Base-by-base conservation (phyloP, 2,888 invertebrate species). In the Nasonia oneida region DNA sequence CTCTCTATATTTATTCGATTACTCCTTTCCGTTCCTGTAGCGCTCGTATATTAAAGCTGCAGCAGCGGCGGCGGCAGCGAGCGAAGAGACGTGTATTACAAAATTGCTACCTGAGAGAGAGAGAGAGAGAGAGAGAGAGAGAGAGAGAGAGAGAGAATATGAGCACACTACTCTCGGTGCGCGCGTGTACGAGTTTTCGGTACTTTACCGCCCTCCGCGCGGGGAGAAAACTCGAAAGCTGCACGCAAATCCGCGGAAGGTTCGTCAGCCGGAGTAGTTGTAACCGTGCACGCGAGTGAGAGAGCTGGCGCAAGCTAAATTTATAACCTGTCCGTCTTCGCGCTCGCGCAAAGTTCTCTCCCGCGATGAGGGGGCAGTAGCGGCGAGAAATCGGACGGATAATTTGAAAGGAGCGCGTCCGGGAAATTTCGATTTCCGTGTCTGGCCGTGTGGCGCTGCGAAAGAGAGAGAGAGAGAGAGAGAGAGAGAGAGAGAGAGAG, bases 381-480 rank as follows among this genome's bases (percentile, higher is more conserved):
- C 57, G 75, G 79, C 78, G 78, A 84, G 86, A 88, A 88, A 88
- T 87, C 87, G 86, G 83, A 87, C 77, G 87, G 84, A 88, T 87
- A 87, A 88, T 87, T 88, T 87, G 88, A 88, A 87, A 87, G 85
- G 87, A 84, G 87, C 81, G 79, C 87, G 76, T 83, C 81, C 57
- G 79, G 67, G 87, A 88, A 89, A 89, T 88, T 89, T 88, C 87
- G 87, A 88, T 87, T 88, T 86, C 84, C 82, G 82, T 86, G 78
- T 88, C 86, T 85, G 76, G 74, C 77, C 83, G 86, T 84, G 86
- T 61, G 86, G 75, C 42, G n/a, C 47, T 42, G 23, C 23, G 10
- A 67, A 23, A 29, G 23, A 23, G 37, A 29, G 18, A 47, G 37
- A 73, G 23, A 23, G 23, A 23, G 23, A 23, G 23, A 23, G 23